Evolutionary conservation across 1,140 invertebrate genomes (phyloP).

Genomic region (Trichonephila clavipes): DNA sequence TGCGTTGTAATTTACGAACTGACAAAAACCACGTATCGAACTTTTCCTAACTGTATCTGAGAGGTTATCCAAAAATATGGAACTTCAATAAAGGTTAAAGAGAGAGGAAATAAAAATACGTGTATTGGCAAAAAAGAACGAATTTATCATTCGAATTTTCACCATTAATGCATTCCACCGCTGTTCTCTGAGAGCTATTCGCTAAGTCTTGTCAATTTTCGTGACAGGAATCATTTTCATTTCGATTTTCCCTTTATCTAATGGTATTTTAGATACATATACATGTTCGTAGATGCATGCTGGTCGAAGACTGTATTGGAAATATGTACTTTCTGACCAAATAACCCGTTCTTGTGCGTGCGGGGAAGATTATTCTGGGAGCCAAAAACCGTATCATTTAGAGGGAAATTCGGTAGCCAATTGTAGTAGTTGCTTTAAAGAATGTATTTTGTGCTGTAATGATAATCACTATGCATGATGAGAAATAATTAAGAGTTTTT

Average conservation of each 20-base stretch:
- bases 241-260: constrained; percentile 4
- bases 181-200: neutral
- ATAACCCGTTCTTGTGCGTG: neutral
- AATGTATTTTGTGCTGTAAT: too few relatives aligned
- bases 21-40: neutral
- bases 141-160: neutral
- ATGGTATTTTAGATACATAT: constrained; percentile 25
- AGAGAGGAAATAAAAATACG: neutral
- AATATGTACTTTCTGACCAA: constrained; percentile 8
- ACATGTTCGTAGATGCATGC: neutral
- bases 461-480: too few relatives aligned
- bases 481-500: too few relatives aligned
- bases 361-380: too few relatives aligned
- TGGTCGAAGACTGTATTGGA: neutral
- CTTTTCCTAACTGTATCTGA: neutral
- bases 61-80: neutral
- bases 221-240: constrained; percentile 39
- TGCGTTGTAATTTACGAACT: neutral
- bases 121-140: neutral
- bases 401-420: too few relatives aligned
- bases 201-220: constrained; percentile 8
- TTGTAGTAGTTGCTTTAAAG: too few relatives aligned
- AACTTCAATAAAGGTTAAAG: neutral
- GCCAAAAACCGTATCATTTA: too few relatives aligned
- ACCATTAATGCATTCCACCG: neutral